Evolutionary conservation across 2,888 invertebrate species (phyloP).

Genomic region (Lasius fuliginosus): DNA sequence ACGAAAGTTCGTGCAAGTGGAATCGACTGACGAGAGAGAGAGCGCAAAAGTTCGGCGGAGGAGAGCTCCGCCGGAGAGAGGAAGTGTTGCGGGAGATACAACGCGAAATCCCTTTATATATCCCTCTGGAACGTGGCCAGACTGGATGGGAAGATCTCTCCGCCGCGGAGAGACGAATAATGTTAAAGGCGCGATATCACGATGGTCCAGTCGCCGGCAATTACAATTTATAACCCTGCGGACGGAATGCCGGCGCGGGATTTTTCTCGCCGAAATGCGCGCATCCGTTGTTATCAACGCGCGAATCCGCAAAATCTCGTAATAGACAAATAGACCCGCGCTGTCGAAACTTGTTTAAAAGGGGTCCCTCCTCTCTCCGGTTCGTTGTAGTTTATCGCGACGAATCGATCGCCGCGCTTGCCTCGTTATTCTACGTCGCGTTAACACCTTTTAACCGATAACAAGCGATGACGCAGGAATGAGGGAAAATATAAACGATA

Average conservation of each 20-base stretch:
- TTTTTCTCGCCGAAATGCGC: neutral
- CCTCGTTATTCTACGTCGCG: conserved; percentile 8
- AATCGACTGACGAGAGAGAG: conserved; percentile 52
- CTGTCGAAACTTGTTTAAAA: neutral
- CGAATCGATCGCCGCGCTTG: neutral
- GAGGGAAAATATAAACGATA: neutral
- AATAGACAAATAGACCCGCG: neutral
- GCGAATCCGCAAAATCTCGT: neutral
- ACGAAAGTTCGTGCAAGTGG: conserved; percentile 36
- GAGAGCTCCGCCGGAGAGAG: conserved; percentile 55
- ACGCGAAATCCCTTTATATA: conserved; percentile 73
- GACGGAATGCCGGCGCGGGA: neutral
- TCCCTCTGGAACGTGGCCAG: conserved; percentile 70
- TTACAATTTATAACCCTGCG: conserved; percentile 31
- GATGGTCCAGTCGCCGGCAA: conserved; percentile 34
- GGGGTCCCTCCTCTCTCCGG: neutral
- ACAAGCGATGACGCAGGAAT: conserved; percentile 4
- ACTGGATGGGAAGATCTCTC: neutral
- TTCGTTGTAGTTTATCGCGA: conserved; percentile 18
- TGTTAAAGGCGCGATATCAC: conserved; percentile 60
- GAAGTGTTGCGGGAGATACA: conserved; percentile 62
- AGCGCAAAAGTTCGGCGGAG: conserved; percentile 57
- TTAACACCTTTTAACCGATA: neutral
- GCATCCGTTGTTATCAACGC: conserved; percentile 9
- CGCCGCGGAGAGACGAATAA: conserved; percentile 55